These are phyloP conservation scores for Lepidurus apus DNA, from an alignment of 1,140 invertebrate genomes.

Conservation along the genomic window DNA sequence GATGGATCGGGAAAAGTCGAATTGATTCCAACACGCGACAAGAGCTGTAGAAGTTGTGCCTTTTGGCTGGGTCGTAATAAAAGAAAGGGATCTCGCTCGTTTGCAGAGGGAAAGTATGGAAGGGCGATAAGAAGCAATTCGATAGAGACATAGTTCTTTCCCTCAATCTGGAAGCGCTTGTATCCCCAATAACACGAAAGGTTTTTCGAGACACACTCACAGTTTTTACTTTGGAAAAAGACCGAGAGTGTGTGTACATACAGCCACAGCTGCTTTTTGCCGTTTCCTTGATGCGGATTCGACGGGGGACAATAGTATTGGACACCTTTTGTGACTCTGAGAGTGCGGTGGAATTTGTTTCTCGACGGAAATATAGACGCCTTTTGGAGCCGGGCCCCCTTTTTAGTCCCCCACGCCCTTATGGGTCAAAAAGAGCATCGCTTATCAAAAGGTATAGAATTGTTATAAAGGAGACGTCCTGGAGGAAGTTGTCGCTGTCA, in stretches of 20 bases:
- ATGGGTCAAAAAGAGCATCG: background rate
- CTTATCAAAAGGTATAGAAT: slow-evolving; percentile 6
- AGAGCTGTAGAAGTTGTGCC: background rate
- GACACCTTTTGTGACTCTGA: background rate
- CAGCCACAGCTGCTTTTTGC: slow-evolving; percentile 1
- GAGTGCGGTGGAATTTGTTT: slow-evolving; percentile 12
- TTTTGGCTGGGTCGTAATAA: background rate
- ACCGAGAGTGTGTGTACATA: background rate
- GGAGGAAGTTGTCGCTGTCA: background rate
- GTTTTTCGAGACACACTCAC: background rate
- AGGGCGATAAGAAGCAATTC: slow-evolving; percentile 4
- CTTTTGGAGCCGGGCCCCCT: background rate
- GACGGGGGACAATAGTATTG: background rate
- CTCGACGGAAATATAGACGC: background rate
- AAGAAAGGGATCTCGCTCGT: background rate
- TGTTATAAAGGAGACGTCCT: background rate
- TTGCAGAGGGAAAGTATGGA: background rate
- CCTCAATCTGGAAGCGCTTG: background rate
- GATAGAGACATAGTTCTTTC: background rate
- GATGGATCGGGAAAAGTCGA: background rate
- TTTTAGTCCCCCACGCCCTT: background rate
- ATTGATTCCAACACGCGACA: background rate
- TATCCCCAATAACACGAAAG: background rate
- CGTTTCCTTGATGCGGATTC: background rate
- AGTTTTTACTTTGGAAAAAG: background rate